Percentiles rank a stretch among this genome's conserved stretches.
phyloP scores from a whole-genome alignment of 2,797 vertebrate species.

The Cryptoprocta ferox region DNA sequence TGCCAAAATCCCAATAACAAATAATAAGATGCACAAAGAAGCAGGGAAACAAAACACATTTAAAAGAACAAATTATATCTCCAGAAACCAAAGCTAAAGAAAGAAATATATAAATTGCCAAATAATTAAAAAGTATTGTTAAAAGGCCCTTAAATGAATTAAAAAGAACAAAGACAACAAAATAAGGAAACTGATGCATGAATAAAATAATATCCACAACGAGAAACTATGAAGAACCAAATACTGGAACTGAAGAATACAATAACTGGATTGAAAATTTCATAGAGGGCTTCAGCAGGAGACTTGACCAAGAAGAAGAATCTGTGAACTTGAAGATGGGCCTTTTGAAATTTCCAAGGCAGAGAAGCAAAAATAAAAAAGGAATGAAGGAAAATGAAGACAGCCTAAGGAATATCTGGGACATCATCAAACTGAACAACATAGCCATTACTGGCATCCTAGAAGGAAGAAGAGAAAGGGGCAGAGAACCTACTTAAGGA shows the following conservation, averaged over 20 bases:
- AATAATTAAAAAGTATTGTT: not conserved
- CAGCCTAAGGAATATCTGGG: not conserved
- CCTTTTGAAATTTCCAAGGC: not conserved
- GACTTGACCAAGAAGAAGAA: not conserved
- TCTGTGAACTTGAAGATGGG: not conserved
- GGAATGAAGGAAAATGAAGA: not conserved
- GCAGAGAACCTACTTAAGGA: not conserved
- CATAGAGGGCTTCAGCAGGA: not conserved
- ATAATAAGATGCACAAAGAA: not conserved
- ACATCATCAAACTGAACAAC: not conserved
- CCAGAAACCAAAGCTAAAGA: not conserved
- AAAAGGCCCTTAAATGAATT: not conserved
- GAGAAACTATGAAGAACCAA: not conserved
- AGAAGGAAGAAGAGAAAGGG: not conserved
- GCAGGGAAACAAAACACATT: not conserved
- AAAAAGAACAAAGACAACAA: not conserved
- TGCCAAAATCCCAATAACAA: not conserved
- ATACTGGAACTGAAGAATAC: not conserved
- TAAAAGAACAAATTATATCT: not conserved
- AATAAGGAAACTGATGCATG: not conserved
- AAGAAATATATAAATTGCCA: not conserved
- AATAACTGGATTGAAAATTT: not conserved
- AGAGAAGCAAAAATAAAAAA: not conserved
- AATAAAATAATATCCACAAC: not conserved
- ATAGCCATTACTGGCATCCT: not conserved